Evolutionary conservation across 2,113 vertebrate genomes (phyloP).

Genomic region (Siniperca knerii): DNA sequence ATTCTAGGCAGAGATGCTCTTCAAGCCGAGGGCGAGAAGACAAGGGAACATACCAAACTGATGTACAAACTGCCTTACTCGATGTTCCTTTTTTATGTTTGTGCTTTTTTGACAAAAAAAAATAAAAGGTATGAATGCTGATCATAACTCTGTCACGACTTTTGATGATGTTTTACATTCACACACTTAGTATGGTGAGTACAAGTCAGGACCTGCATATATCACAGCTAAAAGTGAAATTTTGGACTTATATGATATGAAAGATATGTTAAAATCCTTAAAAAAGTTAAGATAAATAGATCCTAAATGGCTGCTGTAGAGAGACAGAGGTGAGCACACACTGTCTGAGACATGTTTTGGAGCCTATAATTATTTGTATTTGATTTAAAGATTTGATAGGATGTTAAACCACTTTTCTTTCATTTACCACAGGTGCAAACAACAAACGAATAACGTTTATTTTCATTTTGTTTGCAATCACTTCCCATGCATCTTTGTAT

Average conservation of each 20-base stretch:
- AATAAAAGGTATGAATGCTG: constrained; percentile 75
- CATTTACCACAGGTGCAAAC: not conserved
- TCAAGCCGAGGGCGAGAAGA: constrained; percentile 47
- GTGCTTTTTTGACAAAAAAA: constrained; percentile 79
- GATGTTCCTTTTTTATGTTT: constrained; percentile 83
- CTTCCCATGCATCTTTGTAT: too few relatives aligned
- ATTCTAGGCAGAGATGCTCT: constrained; percentile 54
- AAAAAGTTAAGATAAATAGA: too few relatives aligned
- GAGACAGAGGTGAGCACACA: not conserved
- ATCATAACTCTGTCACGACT: not conserved
- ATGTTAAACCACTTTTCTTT: not conserved
- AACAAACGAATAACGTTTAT: not conserved
- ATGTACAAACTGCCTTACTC: constrained; percentile 84
- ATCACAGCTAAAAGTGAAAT: too few relatives aligned
- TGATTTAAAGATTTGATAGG: not conserved
- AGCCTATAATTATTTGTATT: not conserved
- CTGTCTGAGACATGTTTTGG: not conserved
- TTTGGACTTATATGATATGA: too few relatives aligned
- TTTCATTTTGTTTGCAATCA: not conserved
- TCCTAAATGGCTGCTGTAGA: not conserved
- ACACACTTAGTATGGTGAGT: not conserved
- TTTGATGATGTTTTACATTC: not conserved
- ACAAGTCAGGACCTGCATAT: not conserved
- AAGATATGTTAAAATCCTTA: too few relatives aligned
- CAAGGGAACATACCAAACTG: constrained; percentile 64